Percentiles rank a stretch among this genome's conserved stretches.
Conservation (phyloP, 2,797 vertebrate species). For the Darevskia nairensis region DNA sequence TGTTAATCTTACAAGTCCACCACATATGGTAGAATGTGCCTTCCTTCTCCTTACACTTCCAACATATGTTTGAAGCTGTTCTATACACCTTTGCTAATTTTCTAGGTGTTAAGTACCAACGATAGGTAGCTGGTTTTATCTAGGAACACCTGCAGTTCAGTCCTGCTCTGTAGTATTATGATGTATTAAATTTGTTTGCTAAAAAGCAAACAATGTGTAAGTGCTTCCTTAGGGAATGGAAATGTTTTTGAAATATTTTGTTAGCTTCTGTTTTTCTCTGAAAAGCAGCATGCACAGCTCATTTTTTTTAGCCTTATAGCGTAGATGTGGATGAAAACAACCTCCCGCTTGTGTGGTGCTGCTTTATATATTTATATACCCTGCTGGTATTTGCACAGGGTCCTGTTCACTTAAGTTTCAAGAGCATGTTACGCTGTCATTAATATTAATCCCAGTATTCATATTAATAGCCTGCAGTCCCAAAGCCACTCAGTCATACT, state of each 20-base stretch:
- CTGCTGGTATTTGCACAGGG: constrained; percentile 36
- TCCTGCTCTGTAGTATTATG: too few species aligned
- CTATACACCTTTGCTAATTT: too few species aligned
- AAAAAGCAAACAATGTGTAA: not conserved
- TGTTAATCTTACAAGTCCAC: too few species aligned
- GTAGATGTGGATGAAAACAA: not conserved
- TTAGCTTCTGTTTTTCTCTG: not conserved
- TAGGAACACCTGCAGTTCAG: too few species aligned
- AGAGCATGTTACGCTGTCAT: constrained; percentile 32
- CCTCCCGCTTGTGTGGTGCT: constrained; percentile 7
- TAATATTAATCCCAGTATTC: constrained; percentile 54
- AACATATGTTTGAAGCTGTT: too few species aligned
- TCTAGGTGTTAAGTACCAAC: too few species aligned
- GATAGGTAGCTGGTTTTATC: too few species aligned
- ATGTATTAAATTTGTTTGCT: not conserved
- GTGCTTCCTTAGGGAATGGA: constrained; percentile 1
- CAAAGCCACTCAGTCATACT: constrained; percentile 18
- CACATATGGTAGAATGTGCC: too few species aligned
- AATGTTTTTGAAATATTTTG: constrained; percentile 22
- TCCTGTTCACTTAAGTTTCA: constrained; percentile 45
- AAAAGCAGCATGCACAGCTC: not conserved
- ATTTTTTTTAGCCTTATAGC: not conserved
- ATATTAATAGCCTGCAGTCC: constrained; percentile 40
- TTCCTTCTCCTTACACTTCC: too few species aligned
- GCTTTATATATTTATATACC: constrained; percentile 35